Evolutionary conservation across 2,797 vertebrate species (phyloP).

Genomic region (Jordanella pulchra): DNA sequence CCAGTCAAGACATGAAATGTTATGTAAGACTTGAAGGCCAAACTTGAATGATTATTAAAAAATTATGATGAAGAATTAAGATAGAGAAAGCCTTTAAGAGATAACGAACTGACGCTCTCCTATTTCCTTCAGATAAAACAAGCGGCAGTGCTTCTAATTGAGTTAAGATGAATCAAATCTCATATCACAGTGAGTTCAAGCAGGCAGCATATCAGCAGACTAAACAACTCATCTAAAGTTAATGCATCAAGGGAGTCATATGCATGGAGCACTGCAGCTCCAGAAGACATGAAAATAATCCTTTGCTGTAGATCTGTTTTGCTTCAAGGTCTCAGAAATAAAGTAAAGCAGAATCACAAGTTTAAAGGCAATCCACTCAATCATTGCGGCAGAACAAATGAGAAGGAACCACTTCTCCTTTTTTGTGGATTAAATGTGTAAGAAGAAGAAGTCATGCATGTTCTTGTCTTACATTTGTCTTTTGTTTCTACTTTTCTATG

Average conservation of each 20-base stretch:
- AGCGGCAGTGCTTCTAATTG: neutral
- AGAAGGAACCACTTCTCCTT: neutral
- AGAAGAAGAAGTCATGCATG: neutral
- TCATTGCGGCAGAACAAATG: slow-evolving; percentile 10
- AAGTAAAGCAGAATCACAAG: neutral
- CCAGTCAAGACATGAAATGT: neutral
- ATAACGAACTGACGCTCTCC: neutral
- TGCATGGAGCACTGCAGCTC: neutral
- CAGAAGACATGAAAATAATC: neutral
- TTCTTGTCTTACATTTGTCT: neutral
- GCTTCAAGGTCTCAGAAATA: neutral
- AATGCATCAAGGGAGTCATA: neutral
- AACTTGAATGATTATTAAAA: neutral
- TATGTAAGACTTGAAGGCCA: neutral
- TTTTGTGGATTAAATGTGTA: neutral
- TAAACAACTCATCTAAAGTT: neutral
- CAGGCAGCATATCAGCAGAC: neutral
- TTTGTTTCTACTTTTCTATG: neutral
- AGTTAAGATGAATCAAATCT: neutral
- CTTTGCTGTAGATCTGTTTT: neutral
- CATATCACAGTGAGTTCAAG: neutral
- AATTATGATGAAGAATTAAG: neutral
- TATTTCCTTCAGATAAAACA: slow-evolving; percentile 1
- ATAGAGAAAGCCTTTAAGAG: neutral
- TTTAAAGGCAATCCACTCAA: slow-evolving; percentile 5